A percentile compares a stretch with the other conserved stretches of the same genome.
Evolutionary conservation across 92 coral and sea anemone genomes (phyloP).

Genomic region (Chrysogorgia sp.): DNA sequence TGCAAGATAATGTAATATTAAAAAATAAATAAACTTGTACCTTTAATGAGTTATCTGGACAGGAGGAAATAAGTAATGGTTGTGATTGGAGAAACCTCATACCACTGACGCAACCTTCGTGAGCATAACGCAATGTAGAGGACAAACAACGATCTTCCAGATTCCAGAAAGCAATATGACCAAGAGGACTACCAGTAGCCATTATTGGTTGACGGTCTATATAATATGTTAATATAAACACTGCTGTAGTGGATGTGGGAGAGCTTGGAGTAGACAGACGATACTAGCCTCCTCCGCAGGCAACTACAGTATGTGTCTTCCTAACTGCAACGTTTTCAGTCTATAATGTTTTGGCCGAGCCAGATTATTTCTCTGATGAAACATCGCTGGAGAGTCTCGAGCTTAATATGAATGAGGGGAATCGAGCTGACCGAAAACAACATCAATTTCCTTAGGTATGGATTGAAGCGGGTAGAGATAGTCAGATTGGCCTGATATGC

Average conservation of each 20-base stretch:
- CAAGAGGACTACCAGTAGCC: slow-evolving; percentile 94
- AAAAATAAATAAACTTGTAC: slow-evolving; percentile 39
- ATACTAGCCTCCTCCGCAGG: no score
- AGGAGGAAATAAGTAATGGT: slow-evolving; percentile 80
- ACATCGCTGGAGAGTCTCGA: no score
- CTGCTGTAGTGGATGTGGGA: no score
- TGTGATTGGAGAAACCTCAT: slow-evolving; percentile 87
- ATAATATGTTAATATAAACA: background rate
- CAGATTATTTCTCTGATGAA: background rate
- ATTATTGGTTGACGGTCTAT: slow-evolving; percentile 91
- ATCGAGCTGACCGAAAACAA: no score
- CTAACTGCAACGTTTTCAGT: no score
- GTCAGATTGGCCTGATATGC: no score
- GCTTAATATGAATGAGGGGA: no score
- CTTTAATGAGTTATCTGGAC: slow-evolving; percentile 94
- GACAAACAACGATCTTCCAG: slow-evolving; percentile 85
- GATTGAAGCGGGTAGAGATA: no score
- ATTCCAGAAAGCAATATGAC: slow-evolving; percentile 97
- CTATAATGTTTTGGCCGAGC: no score
- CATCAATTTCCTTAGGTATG: no score
- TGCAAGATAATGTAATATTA: background rate
- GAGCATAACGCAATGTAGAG: slow-evolving; percentile 84
- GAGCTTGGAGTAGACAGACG: no score
- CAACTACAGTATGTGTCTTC: no score
- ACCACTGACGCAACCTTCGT: slow-evolving; percentile 76